Conservation (phyloP, 2,888 invertebrate species). For the Phalera bucephala region DNA sequence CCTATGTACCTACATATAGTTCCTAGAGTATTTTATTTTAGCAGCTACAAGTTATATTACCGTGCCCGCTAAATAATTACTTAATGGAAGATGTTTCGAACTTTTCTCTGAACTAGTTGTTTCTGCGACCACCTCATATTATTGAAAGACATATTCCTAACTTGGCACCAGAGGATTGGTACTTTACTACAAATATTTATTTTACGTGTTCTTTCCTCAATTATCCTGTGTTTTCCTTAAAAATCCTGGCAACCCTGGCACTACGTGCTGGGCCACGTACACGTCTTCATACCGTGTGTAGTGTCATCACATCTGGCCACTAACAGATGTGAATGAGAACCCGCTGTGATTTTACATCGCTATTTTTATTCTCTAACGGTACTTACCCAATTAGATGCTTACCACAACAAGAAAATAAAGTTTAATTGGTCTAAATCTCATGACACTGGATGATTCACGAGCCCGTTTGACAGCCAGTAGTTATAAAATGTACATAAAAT, state of each 20-base stretch:
- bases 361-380: conserved; percentile 60
- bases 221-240: neutral
- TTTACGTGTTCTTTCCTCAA: too few species aligned
- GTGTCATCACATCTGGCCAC: conserved; percentile 53
- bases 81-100: too few species aligned
- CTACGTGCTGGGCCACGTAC: conserved; percentile 55
- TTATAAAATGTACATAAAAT: conserved; percentile 44
- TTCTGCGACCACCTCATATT: too few species aligned
- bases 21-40: too few species aligned
- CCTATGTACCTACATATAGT: too few species aligned
- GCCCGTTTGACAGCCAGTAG: conserved; percentile 47
- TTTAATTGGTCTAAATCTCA: conserved; percentile 59
- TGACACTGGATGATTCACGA: conserved; percentile 56
- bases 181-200: too few species aligned
- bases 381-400: conserved; percentile 53
- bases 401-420: conserved; percentile 56
- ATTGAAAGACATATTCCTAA: too few species aligned
- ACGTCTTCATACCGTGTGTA: conserved; percentile 47
- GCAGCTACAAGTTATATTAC: too few species aligned
- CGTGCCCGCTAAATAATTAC: too few species aligned
- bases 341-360: conserved; percentile 63
- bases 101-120: too few species aligned
- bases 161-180: too few species aligned
- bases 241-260: conserved; percentile 9
- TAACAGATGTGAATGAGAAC: conserved; percentile 49